These are phyloP conservation scores for Hemitrygon akajei DNA, from an alignment of 2,797 vertebrate genomes.

Conservation along the genomic window DNA sequence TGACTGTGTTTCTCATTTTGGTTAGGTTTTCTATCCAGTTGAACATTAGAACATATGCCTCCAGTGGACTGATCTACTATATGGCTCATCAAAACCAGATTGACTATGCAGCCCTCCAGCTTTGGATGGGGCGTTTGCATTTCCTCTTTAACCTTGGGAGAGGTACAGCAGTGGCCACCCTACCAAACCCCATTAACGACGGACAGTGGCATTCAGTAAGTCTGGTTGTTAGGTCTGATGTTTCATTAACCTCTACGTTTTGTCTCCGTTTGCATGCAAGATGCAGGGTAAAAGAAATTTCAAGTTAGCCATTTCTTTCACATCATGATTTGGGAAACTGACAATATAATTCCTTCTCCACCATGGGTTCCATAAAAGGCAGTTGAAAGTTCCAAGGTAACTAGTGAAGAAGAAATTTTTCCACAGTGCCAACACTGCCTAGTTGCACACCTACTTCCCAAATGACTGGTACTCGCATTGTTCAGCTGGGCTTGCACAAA, in stretches of 20 bases:
- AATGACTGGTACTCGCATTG: background rate
- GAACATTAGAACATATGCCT: slow-evolving; percentile 67
- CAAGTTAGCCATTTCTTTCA: background rate
- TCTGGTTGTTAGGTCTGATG: slow-evolving; percentile 22
- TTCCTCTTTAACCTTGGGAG: slow-evolving; percentile 83
- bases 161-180: slow-evolving; percentile 63
- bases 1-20: slow-evolving; percentile 8
- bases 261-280: background rate
- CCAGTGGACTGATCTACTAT: slow-evolving; percentile 73
- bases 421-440: background rate
- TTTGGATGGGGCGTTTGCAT: slow-evolving; percentile 62
- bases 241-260: background rate
- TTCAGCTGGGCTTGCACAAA: background rate
- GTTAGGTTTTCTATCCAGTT: slow-evolving; percentile 72
- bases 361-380: background rate
- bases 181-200: slow-evolving; percentile 62
- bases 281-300: background rate
- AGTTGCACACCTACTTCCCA: background rate
- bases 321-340: no score
- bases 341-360: background rate
- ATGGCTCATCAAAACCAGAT: slow-evolving; percentile 74
- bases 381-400: background rate
- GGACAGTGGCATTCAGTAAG: slow-evolving; percentile 83
- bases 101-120: slow-evolving; percentile 72
- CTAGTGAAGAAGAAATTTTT: background rate